Conservation (phyloP, 2,888 invertebrate genomes). For the Agriopis leucophaearia region DNA sequence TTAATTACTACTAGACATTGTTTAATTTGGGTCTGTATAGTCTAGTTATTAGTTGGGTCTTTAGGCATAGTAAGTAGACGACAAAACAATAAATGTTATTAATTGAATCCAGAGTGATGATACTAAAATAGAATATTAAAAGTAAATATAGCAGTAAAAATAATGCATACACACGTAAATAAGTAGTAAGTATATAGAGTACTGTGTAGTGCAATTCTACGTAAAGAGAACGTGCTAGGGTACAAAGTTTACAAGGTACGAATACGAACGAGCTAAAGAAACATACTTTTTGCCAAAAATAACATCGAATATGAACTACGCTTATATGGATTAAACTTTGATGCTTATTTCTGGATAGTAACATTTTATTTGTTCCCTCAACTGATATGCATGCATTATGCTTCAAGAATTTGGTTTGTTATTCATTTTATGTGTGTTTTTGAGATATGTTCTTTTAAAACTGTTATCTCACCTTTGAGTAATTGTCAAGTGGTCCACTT, state of each 20-base stretch:
- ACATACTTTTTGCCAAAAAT: constrained; percentile 28
- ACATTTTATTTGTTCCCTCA: constrained; percentile 25
- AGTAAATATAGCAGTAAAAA: constrained; percentile 21
- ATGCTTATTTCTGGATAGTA: constrained; percentile 16
- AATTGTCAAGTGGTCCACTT: constrained; percentile 71
- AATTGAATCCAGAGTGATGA: not conserved
- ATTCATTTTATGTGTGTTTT: constrained; percentile 25
- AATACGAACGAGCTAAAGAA: constrained; percentile 23
- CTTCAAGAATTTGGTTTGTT: constrained; percentile 43
- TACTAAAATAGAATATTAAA: not conserved
- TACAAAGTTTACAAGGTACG: constrained; percentile 30
- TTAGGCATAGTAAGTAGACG: not conserved
- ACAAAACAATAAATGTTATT: not conserved
- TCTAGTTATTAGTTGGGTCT: not conserved
- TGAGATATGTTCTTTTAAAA: constrained; percentile 35
- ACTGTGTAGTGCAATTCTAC: constrained; percentile 53
- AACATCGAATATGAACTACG: constrained; percentile 17
- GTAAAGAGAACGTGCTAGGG: constrained; percentile 50
- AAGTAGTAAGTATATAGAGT: constrained; percentile 9
- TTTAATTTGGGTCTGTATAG: not conserved
- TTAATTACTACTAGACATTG: not conserved
- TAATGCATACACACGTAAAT: constrained; percentile 18
- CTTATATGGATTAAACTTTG: constrained; percentile 6
- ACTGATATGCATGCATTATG: constrained; percentile 69
- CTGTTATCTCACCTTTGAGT: constrained; percentile 68